A percentile compares a stretch with the other conserved stretches of the same genome.
phyloP scores from a whole-genome alignment of 2,888 invertebrate genomes.

The Ceraclea dissimilis region DNA sequence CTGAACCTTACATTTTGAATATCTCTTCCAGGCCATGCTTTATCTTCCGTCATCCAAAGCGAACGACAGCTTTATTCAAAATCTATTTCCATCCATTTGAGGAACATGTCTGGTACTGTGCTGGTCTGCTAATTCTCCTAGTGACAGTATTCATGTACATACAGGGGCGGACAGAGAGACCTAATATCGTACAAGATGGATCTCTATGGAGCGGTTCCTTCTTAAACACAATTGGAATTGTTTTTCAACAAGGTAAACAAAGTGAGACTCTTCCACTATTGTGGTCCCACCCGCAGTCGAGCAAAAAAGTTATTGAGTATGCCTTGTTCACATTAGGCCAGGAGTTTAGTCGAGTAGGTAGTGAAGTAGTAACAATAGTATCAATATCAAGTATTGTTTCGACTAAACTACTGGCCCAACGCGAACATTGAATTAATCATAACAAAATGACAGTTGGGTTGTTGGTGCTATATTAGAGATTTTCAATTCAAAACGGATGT shows the following conservation, averaged over 20 bases:
- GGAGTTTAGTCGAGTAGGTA: no score
- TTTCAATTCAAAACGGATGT: no score
- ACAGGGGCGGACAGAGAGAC: conserved; percentile 17
- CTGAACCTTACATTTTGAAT: no score
- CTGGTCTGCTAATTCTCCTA: conserved; percentile 34
- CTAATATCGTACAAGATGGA: conserved; percentile 32
- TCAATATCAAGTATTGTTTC: neutral
- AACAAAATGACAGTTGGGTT: no score
- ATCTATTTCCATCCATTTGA: conserved; percentile 59
- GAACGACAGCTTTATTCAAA: conserved; percentile 49
- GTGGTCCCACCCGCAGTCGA: no score
- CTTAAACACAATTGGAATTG: conserved; percentile 40
- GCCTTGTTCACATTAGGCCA: no score
- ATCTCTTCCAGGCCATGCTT: conserved; percentile 56
- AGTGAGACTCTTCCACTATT: no score
- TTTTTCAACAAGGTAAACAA: conserved; percentile 44
- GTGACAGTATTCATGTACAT: conserved; percentile 14
- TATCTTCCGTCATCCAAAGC: conserved; percentile 61
- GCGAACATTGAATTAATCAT: no score
- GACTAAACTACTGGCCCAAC: no score
- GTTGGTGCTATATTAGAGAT: no score
- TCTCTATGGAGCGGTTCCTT: conserved; percentile 40
- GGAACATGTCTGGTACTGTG: conserved; percentile 49
- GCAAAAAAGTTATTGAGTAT: no score
- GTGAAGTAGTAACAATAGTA: no score